These are phyloP conservation scores for Acrocephalus scirpaceus DNA, from an alignment of 2,797 vertebrate genomes.

Conservation along the genomic window DNA sequence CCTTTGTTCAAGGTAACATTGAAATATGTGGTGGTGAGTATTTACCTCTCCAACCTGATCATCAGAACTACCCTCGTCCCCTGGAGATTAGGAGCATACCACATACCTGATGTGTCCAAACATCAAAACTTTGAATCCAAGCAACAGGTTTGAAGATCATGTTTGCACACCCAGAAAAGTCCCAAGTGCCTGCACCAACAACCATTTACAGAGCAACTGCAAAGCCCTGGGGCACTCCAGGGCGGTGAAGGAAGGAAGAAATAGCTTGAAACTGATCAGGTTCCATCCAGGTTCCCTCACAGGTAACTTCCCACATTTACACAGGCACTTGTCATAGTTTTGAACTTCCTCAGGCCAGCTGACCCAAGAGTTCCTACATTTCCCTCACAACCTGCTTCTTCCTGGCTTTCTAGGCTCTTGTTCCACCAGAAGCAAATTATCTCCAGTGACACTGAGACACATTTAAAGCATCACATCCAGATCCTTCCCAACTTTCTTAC, in stretches of 20 bases:
- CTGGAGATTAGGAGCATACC: constrained; percentile 54
- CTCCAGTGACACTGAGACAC: not conserved
- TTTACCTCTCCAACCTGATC: constrained; percentile 21
- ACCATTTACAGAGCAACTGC: not conserved
- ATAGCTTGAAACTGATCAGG: not conserved
- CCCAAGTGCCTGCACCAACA: not conserved
- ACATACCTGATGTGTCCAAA: not conserved
- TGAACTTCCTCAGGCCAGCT: not conserved
- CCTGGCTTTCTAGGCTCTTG: not conserved
- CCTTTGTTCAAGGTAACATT: constrained; percentile 21
- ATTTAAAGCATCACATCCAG: not conserved
- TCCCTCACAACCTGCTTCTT: not conserved
- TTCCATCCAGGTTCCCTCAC: not conserved
- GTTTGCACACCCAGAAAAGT: not conserved
- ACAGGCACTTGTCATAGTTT: not conserved
- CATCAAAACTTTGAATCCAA: not conserved
- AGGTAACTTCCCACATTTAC: fast-evolving
- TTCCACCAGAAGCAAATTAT: not conserved
- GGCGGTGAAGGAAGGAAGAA: not conserved
- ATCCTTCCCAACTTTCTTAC: not conserved
- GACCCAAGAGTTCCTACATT: not conserved
- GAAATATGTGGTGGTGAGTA: constrained; percentile 6
- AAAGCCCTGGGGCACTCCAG: not conserved
- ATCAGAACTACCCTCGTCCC: constrained; percentile 4
- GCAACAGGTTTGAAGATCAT: not conserved